Percentiles rank a stretch among this genome's conserved stretches.
Conservation (phyloP, 92 coral and sea anemone genomes). For the Isaurus tuberculatus region DNA sequence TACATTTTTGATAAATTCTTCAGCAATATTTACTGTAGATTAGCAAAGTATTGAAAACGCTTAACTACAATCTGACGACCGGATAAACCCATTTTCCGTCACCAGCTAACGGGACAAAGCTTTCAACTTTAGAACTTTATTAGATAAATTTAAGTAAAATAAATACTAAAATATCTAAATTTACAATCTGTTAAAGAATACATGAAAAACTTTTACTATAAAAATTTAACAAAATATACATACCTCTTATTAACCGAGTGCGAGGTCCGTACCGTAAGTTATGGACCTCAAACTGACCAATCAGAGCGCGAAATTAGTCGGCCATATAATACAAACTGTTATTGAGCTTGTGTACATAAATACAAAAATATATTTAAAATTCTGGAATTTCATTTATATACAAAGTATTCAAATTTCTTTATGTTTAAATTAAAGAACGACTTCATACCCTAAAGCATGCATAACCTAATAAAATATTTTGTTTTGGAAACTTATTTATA, state of each 20-base stretch:
- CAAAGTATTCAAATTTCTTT: background rate
- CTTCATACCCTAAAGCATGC: background rate
- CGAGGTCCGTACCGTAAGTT: no score
- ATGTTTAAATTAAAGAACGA: background rate
- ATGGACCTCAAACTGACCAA: no score
- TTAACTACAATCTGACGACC: no score
- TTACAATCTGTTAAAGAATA: background rate
- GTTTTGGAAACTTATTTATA: background rate
- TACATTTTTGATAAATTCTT: no score
- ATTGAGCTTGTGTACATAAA: background rate
- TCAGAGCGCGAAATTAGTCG: no score
- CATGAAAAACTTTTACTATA: background rate
- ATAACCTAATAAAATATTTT: background rate
- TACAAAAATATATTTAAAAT: background rate
- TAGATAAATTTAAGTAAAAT: background rate
- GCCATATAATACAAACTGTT: no score
- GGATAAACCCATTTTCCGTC: no score
- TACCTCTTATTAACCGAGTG: no score
- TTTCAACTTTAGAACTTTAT: background rate
- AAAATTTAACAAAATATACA: background rate
- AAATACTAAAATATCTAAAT: background rate
- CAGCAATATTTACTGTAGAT: no score
- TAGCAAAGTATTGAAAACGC: no score
- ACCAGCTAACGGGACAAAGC: background rate
- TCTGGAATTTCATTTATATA: background rate